Conservation (phyloP, 2,888 invertebrate genomes). For the Drosophila sordidula region DNA sequence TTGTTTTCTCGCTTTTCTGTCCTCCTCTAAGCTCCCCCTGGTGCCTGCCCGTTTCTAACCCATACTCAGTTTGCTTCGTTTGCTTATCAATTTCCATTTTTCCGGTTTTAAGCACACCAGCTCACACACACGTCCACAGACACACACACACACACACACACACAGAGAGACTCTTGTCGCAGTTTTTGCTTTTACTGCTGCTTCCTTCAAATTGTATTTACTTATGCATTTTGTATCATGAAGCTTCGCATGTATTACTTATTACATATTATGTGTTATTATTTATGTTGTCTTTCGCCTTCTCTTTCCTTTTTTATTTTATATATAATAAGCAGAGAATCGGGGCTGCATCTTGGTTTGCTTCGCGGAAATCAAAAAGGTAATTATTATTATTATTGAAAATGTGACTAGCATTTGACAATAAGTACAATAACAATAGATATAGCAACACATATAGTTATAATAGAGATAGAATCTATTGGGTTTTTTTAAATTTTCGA, state of each 20-base stretch:
- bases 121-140: constrained; percentile 25
- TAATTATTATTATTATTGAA: too few relatives aligned
- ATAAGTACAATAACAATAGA: too few relatives aligned
- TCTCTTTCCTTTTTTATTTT: neutral
- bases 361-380: too few relatives aligned
- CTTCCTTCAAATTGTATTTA: constrained; percentile 43
- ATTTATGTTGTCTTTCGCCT: constrained; percentile 12
- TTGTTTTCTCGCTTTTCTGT: constrained; percentile 2
- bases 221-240: constrained; percentile 63
- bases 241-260: constrained; percentile 20
- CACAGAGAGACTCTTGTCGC: constrained; percentile 15
- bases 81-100: constrained; percentile 77
- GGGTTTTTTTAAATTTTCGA: too few relatives aligned
- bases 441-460: too few relatives aligned
- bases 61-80: constrained; percentile 65
- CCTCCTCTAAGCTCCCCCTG: neutral
- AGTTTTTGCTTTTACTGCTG: constrained; percentile 19
- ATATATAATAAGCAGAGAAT: neutral
- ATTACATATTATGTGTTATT: constrained; percentile 24
- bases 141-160: constrained; percentile 7
- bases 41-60: constrained; percentile 28
- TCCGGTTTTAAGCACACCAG: constrained; percentile 71
- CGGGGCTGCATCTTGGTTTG: too few relatives aligned
- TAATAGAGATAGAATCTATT: too few relatives aligned
- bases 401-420: too few relatives aligned